Evolutionary conservation across 37 sponge, comb jelly and placozoan species (phyloP).

Genomic region (Tethya wilhelma): DNA sequence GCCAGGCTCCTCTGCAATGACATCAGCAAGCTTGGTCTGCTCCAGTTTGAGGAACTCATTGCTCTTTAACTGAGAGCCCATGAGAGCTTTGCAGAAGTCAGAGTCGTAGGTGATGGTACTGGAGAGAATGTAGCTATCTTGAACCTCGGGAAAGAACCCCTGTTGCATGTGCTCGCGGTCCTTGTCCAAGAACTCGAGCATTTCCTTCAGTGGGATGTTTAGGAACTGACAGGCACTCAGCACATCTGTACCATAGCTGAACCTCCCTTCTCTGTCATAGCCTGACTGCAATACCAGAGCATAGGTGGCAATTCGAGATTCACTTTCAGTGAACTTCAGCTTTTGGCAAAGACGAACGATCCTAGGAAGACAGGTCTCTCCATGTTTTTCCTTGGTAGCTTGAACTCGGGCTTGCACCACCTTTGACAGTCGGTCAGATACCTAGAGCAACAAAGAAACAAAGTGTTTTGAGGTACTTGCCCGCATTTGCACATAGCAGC

Average conservation of each 20-base stretch:
- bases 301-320: constrained; percentile 51
- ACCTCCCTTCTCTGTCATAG: too few species aligned
- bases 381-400: constrained; percentile 54
- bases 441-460: constrained; percentile 5
- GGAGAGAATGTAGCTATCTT: constrained; percentile 61
- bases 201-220: constrained; percentile 23
- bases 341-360: constrained; percentile 59
- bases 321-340: constrained; percentile 63
- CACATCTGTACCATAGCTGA: constrained; percentile 9
- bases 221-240: constrained; percentile 15
- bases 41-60: constrained; percentile 74
- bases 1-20: constrained; percentile 77
- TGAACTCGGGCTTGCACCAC: constrained; percentile 28
- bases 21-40: constrained; percentile 71
- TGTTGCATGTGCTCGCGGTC: constrained; percentile 71
- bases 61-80: constrained; percentile 58
- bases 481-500: neutral
- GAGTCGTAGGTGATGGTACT: constrained; percentile 50
- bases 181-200: constrained; percentile 39
- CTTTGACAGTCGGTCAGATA: constrained; percentile 25
- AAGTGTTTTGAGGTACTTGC: neutral
- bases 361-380: constrained; percentile 64
- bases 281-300: constrained; percentile 14
- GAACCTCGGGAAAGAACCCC: constrained; percentile 78
- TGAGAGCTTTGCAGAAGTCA: constrained; percentile 55